Percentiles rank a stretch among this genome's conserved stretches.
These are phyloP conservation scores for Teinopalpus imperialis DNA, from an alignment of 2,888 invertebrate genomes.

Conservation along the genomic window DNA sequence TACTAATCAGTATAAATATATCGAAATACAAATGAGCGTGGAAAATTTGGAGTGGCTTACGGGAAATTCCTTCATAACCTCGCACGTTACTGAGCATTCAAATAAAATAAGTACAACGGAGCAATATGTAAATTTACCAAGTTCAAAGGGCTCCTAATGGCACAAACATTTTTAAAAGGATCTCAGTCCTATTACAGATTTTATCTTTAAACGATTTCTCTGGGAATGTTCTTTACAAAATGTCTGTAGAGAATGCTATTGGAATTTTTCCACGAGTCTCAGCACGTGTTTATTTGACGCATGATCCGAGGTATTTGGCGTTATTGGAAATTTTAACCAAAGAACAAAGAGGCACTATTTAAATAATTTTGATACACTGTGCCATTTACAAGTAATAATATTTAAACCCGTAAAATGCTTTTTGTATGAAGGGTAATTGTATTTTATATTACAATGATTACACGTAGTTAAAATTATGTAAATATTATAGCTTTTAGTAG, in stretches of 20 bases:
- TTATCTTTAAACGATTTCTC: constrained; percentile 25
- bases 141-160: constrained; percentile 20
- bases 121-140: constrained; percentile 23
- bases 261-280: constrained; percentile 22
- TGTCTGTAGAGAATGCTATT: constrained; percentile 22
- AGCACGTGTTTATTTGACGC: constrained; percentile 19
- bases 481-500: too few relatives aligned
- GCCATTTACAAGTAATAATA: too few relatives aligned
- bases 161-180: constrained; percentile 26
- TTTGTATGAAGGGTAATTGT: too few relatives aligned
- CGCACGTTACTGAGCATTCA: constrained; percentile 7
- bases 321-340: constrained; percentile 12
- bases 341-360: not conserved
- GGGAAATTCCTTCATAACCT: not conserved
- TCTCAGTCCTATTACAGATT: constrained; percentile 20
- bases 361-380: too few relatives aligned
- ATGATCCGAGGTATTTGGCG: constrained; percentile 10
- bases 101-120: constrained; percentile 15
- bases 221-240: constrained; percentile 19
- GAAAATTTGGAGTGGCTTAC: too few relatives aligned
- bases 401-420: too few relatives aligned
- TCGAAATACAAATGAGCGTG: too few relatives aligned
- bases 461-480: too few relatives aligned
- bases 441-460: too few relatives aligned
- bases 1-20: too few relatives aligned